Base-by-base conservation (phyloP, 2,113 vertebrate species). In the Verasper variegatus region DNA sequence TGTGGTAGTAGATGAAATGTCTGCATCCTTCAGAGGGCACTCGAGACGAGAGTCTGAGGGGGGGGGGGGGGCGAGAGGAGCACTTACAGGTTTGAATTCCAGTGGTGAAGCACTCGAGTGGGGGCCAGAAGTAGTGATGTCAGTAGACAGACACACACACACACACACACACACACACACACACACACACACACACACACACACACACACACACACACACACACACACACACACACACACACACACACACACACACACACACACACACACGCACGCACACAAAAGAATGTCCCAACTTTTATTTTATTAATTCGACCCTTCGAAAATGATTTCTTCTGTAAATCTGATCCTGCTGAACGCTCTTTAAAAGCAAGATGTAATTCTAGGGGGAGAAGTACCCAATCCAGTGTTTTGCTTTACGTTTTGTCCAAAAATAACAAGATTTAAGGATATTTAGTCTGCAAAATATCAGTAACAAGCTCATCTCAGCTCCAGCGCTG, bases 1-100 rank as follows among this genome's bases (percentile, higher is more conserved):
- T 89, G 88, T 67, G 68, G 78, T 67, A 21, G 27, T 1, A 27
- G 68, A 84, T 87, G 71, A 72, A 79, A 89, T 81, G 58, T 74
- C 37, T 3, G 58, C 14, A 68, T 77, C 61, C 76, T 82, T 70
- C 68, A 75, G 61, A 65, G 52, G 63, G 61, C 52, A 64, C 78
- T 83, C 1, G 6, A 84, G 77, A 74, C 35, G 66, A 74, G 62
- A 85, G 67, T 31, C 51, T 54, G 20, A 26, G 35, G 23, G 58
- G 23, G 26, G 81, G 54, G 20, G 31, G 31, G 4, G 27, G 63
- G 27, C 13, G 13, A 37, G 67, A 47, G 15, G 40, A 13, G 47
- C 61, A 60, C 23, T 71, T 51, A 59, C 26, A 66, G 47, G 18
- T 54, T 49, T 52, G 18, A 76, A 64, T 47, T 49, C 27, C 31